Percentiles rank a stretch among this genome's conserved stretches.
These are phyloP conservation scores for Drosophila pseudoananassae DNA, from an alignment of 1,140 invertebrate species.

Conservation along the genomic window DNA sequence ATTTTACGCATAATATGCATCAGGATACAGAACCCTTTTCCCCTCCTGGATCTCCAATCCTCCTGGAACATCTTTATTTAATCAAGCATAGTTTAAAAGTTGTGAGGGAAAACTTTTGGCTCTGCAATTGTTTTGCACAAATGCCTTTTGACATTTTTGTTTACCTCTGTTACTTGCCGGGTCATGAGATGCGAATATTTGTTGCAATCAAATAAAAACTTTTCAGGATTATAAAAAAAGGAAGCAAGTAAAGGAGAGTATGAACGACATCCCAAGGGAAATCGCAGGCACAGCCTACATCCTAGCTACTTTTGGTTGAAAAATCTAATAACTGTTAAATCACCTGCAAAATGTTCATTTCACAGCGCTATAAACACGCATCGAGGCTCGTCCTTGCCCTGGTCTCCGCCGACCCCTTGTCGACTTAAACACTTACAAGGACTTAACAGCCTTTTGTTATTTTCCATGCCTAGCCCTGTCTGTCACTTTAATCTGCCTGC, in stretches of 20 bases:
- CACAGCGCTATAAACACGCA: constrained; percentile 77
- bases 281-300: constrained; percentile 2
- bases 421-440: constrained; percentile 82
- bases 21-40: not conserved
- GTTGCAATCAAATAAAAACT: constrained; percentile 81
- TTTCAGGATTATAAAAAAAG: constrained; percentile 44
- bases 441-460: constrained; percentile 78
- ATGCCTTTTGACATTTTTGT: constrained; percentile 68
- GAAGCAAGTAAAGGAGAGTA: constrained; percentile 2
- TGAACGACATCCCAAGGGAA: constrained; percentile 35
- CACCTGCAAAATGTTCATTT: constrained; percentile 83
- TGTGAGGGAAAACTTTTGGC: constrained; percentile 43
- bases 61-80: constrained; percentile 69
- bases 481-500: constrained; percentile 76
- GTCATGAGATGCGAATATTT: constrained; percentile 56
- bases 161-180: constrained; percentile 29
- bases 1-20: not conserved
- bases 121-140: constrained; percentile 60
- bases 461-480: constrained; percentile 69
- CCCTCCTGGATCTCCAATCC: not conserved
- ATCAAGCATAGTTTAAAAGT: constrained; percentile 74
- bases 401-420: constrained; percentile 43
- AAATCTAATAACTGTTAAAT: constrained; percentile 82
- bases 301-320: constrained; percentile 40
- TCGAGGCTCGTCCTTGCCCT: constrained; percentile 20